phyloP scores from a whole-genome alignment of 2,888 invertebrate species.

The Steinernema hermaphroditum region DNA sequence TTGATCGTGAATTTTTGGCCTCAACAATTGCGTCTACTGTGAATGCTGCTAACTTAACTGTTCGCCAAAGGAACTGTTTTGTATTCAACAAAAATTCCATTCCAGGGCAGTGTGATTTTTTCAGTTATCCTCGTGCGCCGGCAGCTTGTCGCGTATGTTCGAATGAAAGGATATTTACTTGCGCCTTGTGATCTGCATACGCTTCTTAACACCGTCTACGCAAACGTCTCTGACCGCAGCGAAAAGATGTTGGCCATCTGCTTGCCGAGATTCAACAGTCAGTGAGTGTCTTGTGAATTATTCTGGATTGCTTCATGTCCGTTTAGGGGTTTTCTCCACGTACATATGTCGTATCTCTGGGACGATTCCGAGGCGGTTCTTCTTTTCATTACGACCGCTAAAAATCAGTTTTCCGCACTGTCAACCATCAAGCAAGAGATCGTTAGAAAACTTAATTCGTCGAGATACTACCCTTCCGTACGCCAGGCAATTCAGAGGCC shows the following conservation, averaged over 20 bases:
- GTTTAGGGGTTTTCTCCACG: slow-evolving; percentile 89
- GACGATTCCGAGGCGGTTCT: slow-evolving; percentile 77
- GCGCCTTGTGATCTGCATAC: slow-evolving; percentile 91
- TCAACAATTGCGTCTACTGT: slow-evolving; percentile 76
- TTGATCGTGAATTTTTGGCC: slow-evolving; percentile 59
- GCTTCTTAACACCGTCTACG: slow-evolving; percentile 88
- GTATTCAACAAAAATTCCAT: slow-evolving; percentile 1
- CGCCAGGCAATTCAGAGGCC: slow-evolving; percentile 39
- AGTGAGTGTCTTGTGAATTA: slow-evolving; percentile 63
- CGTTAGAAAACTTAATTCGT: slow-evolving; percentile 35
- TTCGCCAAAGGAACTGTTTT: no score
- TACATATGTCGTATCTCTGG: slow-evolving; percentile 92
- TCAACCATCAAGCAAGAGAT: slow-evolving; percentile 36
- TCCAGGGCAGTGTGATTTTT: slow-evolving; percentile 83
- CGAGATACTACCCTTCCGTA: slow-evolving; percentile 38
- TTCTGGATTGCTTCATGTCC: background rate
- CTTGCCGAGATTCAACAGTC: slow-evolving; percentile 89
- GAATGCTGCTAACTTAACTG: slow-evolving; percentile 71
- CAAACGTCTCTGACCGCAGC: slow-evolving; percentile 85
- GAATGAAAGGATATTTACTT: slow-evolving; percentile 80
- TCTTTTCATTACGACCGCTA: slow-evolving; percentile 38
- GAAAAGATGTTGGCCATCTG: slow-evolving; percentile 98
- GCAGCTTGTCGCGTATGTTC: slow-evolving; percentile 86
- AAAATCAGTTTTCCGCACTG: slow-evolving; percentile 38
- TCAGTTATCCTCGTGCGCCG: slow-evolving; percentile 89